phyloP scores from a whole-genome alignment of 2,113 vertebrate species.

The Gobius niger region DNA sequence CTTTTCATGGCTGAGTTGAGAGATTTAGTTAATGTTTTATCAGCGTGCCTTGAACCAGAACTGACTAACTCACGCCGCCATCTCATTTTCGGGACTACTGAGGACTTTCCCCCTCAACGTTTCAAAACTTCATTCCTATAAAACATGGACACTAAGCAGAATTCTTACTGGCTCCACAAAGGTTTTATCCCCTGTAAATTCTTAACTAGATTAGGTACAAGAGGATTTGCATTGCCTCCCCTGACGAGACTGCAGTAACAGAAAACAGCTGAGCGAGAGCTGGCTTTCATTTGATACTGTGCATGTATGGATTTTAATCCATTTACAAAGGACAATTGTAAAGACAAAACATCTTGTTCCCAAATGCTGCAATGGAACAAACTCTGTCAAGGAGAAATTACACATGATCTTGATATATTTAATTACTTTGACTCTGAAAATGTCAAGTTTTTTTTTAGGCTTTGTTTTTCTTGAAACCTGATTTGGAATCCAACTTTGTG shows the following conservation, averaged over 20 bases:
- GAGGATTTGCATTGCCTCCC: conserved; percentile 59
- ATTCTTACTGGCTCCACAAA: conserved; percentile 30
- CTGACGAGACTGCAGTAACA: conserved; percentile 38
- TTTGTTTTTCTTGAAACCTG: conserved; percentile 5
- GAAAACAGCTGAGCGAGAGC: conserved; percentile 43
- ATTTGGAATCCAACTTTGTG: conserved; percentile 41
- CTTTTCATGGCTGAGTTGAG: no score
- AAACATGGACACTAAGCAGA: conserved; percentile 10
- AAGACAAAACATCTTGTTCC: neutral
- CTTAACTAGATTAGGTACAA: conserved; percentile 66
- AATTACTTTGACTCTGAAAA: conserved; percentile 34
- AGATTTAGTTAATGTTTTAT: no score
- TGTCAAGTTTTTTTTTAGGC: neutral
- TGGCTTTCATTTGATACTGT: conserved; percentile 16
- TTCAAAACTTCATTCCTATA: neutral
- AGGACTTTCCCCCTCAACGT: no score
- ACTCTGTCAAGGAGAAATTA: conserved; percentile 1
- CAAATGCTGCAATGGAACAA: conserved; percentile 1
- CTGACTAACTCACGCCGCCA: no score
- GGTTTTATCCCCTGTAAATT: conserved; percentile 54
- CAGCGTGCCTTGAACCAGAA: no score
- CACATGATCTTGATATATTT: conserved; percentile 18
- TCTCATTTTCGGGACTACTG: no score
- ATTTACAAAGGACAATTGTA: neutral
- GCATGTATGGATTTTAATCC: neutral